Conservation (phyloP, 92 coral and sea anemone genomes). For the Anthopleura xanthogrammica region DNA sequence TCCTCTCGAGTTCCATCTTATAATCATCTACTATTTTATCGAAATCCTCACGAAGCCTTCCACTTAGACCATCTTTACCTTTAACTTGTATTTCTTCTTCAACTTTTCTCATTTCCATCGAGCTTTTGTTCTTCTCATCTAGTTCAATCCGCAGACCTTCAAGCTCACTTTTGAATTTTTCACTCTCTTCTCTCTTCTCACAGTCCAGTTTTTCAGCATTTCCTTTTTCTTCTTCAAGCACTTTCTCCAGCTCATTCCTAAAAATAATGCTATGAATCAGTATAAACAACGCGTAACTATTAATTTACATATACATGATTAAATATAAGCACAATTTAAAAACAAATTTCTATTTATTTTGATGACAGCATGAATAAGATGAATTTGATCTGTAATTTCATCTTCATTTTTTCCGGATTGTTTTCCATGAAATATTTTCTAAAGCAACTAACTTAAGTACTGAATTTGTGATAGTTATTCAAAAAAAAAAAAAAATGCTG, state of each 20-base stretch:
- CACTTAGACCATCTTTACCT: slow-evolving; percentile 84
- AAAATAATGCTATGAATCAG: neutral
- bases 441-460: too few relatives aligned
- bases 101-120: slow-evolving; percentile 56
- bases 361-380: neutral
- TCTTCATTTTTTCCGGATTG: too few relatives aligned
- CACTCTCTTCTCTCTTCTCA: slow-evolving; percentile 54
- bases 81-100: slow-evolving; percentile 64
- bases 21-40: slow-evolving; percentile 77
- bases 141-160: slow-evolving; percentile 67
- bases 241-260: slow-evolving; percentile 51
- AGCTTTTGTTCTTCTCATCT: slow-evolving; percentile 62
- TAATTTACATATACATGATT: neutral
- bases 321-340: neutral
- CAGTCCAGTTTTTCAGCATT: slow-evolving; percentile 45
- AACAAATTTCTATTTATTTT: neutral
- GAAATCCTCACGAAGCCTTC: slow-evolving; percentile 83
- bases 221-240: slow-evolving; percentile 53
- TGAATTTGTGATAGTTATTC: too few relatives aligned
- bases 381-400: neutral
- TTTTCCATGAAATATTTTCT: neutral
- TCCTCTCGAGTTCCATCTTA: slow-evolving; percentile 69
- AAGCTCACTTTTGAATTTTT: slow-evolving; percentile 50
- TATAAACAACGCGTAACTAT: neutral
- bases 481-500: too few relatives aligned